Evolutionary conservation across 2,113 vertebrate species (phyloP).

Genomic region (Dipodomys stephensi): DNA sequence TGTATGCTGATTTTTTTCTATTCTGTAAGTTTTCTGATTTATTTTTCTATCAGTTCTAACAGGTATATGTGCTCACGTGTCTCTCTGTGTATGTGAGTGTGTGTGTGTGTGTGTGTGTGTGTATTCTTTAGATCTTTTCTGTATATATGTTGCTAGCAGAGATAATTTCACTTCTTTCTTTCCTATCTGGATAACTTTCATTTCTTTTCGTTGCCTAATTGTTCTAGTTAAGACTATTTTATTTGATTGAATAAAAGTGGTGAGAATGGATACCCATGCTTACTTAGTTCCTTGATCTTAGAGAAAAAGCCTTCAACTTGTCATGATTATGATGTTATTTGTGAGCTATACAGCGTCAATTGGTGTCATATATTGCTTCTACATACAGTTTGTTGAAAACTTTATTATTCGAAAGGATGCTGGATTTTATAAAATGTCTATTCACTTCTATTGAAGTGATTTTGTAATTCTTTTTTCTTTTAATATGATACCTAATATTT

Average conservation of each 20-base stretch:
- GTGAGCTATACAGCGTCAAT: not conserved
- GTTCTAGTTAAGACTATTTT: not conserved
- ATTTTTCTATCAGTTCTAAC: not conserved
- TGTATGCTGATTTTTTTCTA: not conserved
- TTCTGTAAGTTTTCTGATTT: not conserved
- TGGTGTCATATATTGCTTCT: not conserved
- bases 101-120: too few species aligned
- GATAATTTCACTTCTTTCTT: not conserved
- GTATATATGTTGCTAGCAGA: not conserved
- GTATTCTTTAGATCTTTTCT: not conserved
- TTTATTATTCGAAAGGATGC: not conserved
- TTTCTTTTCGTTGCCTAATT: not conserved
- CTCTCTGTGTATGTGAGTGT: too few species aligned
- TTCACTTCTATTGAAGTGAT: not conserved
- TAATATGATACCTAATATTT: not conserved
- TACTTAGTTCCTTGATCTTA: not conserved
- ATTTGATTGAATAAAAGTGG: not conserved
- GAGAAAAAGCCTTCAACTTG: not conserved
- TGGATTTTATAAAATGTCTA: not conserved
- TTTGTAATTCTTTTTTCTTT: not conserved
- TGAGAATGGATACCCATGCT: not conserved
- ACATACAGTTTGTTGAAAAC: too few species aligned
- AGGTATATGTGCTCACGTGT: not conserved
- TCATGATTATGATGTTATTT: not conserved
- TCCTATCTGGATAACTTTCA: not conserved